phyloP scores from a whole-genome alignment of 2,113 vertebrate genomes.

The Proterorhinus semilunaris region DNA sequence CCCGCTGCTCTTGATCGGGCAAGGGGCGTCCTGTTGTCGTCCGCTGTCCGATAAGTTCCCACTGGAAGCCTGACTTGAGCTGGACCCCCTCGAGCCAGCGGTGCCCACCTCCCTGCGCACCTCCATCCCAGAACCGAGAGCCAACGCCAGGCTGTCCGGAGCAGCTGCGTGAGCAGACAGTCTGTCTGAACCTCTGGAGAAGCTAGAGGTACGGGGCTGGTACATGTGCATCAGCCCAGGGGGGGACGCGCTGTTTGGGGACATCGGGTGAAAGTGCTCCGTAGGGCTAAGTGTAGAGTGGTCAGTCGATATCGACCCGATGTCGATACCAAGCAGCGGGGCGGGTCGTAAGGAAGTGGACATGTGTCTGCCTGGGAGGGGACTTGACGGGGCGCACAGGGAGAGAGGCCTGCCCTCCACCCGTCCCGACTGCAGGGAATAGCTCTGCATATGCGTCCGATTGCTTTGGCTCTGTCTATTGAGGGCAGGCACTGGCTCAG shows the following conservation, averaged over 20 bases:
- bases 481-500: conserved; percentile 66
- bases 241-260: conserved; percentile 63
- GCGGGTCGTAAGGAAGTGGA: conserved; percentile 68
- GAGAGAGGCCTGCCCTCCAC: conserved; percentile 69
- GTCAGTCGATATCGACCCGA: conserved; percentile 50
- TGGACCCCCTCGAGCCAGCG: conserved; percentile 75
- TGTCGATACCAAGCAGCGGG: conserved; percentile 64
- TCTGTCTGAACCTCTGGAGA: conserved; percentile 76
- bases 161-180: conserved; percentile 63
- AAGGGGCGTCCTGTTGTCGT: conserved; percentile 74
- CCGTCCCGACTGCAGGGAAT: conserved; percentile 76
- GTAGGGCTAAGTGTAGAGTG: conserved; percentile 60
- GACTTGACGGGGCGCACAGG: conserved; percentile 82
- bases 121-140: conserved; percentile 63
- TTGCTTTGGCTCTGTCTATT: conserved; percentile 89
- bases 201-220: conserved; percentile 69
- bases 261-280: conserved; percentile 63
- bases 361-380: conserved; percentile 76
- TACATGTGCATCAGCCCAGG: conserved; percentile 55
- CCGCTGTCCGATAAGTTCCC: conserved; percentile 80
- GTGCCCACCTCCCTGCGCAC: conserved; percentile 70
- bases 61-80: conserved; percentile 84
- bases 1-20: conserved; percentile 74
- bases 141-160: conserved; percentile 56
- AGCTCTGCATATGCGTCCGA: conserved; percentile 87